A percentile compares a stretch with the other conserved stretches of the same genome.
phyloP scores from a whole-genome alignment of 2,888 invertebrate species.

The Axea sp. region DNA sequence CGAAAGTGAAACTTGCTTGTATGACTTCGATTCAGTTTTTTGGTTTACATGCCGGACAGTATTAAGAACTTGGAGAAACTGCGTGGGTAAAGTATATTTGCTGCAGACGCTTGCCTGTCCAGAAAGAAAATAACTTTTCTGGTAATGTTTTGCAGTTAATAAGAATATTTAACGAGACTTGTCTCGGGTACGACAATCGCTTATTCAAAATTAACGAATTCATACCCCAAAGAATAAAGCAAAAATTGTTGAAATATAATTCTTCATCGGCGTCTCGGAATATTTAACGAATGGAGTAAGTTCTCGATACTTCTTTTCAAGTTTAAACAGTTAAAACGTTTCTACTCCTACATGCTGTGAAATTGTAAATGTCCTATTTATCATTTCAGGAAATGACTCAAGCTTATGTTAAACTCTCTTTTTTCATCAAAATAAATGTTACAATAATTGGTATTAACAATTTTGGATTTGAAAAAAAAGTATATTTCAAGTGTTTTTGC shows the following conservation, averaged over 20 bases:
- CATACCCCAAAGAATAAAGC: too few species aligned
- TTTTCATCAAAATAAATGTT: too few species aligned
- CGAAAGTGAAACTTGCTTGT: constrained; percentile 54
- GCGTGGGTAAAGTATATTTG: constrained; percentile 49
- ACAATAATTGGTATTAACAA: neutral
- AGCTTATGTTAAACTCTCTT: too few species aligned
- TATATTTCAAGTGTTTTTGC: too few species aligned
- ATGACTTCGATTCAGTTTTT: constrained; percentile 37
- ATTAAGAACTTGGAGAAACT: constrained; percentile 5
- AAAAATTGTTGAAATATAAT: constrained; percentile 1
- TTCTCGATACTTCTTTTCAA: neutral
- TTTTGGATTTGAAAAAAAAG: too few species aligned
- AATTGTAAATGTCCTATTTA: constrained; percentile 4
- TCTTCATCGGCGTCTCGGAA: neutral
- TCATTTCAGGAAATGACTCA: constrained; percentile 11
- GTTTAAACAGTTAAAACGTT: constrained; percentile 3
- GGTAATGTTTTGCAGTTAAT: constrained; percentile 6
- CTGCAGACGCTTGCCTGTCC: constrained; percentile 31
- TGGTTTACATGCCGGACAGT: constrained; percentile 9
- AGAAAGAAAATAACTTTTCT: constrained; percentile 20
- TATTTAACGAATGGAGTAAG: neutral
- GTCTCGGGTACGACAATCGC: neutral
- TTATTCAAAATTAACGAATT: neutral
- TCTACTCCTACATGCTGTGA: constrained; percentile 3
- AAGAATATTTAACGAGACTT: constrained; percentile 14